Evolutionary conservation across 2,797 vertebrate species (phyloP), one percentile per base, ranked within the genome.

Genomic region (Periophthalmus magnuspinnatus): DNA sequence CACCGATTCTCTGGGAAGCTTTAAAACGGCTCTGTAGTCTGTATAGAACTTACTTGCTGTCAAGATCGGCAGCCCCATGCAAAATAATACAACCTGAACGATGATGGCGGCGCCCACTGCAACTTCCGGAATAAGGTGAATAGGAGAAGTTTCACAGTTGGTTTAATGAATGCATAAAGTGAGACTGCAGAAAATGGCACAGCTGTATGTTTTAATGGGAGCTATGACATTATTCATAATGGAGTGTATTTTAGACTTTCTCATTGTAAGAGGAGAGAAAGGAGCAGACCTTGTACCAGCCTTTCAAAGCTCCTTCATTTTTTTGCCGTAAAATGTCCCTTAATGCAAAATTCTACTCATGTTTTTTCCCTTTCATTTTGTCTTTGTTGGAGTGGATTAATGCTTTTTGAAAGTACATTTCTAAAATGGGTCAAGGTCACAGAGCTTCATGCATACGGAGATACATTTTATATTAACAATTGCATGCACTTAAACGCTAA

Each of bases 211-310:
- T 65, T 33, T 65, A 65, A 65, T 65, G 24, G 41, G 38, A 28
- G 38, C 45, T 33, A 32, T 50, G 45, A 65, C 63, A 65, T 65
- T 65, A 47, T 65, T 65, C 62, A 65, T 65, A 32, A 33, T 48
- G 28, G 22, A 48, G 61, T 47, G 6, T 64, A 64, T 47, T 64
- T 64, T 64, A 64, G 41, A 41, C 5, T 16, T 65, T 9, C 45
- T 50, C 45, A 65, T 33, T 65, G 63, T 50, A 32, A 50, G 4
- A 65, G 6, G 21, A 64, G 61, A 64, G 38, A 64, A 64, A 64
- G 38, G 41, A 47, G 61, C 41, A 64, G 61, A 47, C 41, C 41
- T 47, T 48, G 41, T 48, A 64, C 6, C 38, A 47, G 61, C 41
- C 61, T 47, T 47, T 65, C 45, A 32, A 22, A 47, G 41, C 62